Percentiles rank a stretch among this genome's conserved stretches.
phyloP scores from a whole-genome alignment of 2,888 invertebrate genomes.

The Ectemnius continuus region DNA sequence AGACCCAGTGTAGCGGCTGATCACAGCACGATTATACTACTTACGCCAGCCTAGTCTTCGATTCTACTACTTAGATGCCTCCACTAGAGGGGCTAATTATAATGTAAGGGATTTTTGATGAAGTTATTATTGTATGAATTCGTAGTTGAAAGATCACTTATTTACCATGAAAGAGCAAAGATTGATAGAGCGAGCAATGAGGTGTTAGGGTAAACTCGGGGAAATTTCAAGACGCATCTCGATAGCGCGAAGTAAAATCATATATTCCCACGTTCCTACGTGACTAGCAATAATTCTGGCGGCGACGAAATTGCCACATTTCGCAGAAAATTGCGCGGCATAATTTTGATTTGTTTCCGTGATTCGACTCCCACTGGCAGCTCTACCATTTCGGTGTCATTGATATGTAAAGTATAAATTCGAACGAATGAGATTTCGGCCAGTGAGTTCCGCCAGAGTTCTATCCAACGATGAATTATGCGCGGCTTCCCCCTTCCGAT shows the following conservation, averaged over 20 bases:
- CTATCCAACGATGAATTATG: too few species aligned
- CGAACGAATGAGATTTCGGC: background rate
- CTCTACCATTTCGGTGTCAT: background rate
- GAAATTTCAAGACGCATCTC: conserved; percentile 3
- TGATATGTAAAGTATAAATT: conserved; percentile 7
- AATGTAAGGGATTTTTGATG: too few species aligned
- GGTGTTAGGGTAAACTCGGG: background rate
- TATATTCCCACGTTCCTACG: background rate
- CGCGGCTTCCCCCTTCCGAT: too few species aligned
- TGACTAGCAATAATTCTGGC: background rate
- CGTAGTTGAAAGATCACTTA: too few species aligned
- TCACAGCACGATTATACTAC: too few species aligned
- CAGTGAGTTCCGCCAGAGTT: background rate
- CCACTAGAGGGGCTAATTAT: too few species aligned
- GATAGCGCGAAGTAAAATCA: background rate
- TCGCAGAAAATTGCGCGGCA: conserved; percentile 4
- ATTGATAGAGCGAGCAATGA: background rate
- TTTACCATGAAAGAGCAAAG: too few species aligned
- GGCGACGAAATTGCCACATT: background rate
- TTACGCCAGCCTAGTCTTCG: too few species aligned
- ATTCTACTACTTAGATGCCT: too few species aligned
- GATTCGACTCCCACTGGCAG: background rate
- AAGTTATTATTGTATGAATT: too few species aligned
- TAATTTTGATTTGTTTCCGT: conserved; percentile 5
- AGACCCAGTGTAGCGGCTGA: too few species aligned